phyloP scores from a whole-genome alignment of 2,888 invertebrate genomes.

The Keiferia lycopersicella region DNA sequence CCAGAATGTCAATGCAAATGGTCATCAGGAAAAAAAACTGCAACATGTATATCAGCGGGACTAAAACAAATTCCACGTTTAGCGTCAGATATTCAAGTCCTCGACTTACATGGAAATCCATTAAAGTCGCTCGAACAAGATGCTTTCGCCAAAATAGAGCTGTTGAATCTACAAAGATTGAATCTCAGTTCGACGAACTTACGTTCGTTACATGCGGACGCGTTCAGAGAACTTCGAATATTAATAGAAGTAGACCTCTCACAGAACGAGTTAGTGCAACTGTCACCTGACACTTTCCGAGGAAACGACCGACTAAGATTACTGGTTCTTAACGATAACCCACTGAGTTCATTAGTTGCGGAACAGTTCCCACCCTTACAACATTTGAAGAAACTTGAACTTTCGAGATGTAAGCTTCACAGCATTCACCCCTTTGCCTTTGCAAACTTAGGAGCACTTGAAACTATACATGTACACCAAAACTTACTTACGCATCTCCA shows the following conservation, averaged over 20 bases:
- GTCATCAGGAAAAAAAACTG: slow-evolving; percentile 95
- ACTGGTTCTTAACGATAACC: slow-evolving; percentile 90
- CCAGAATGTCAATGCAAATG: slow-evolving; percentile 93
- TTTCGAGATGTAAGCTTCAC: slow-evolving; percentile 88
- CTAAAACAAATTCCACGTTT: slow-evolving; percentile 85
- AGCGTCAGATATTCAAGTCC: slow-evolving; percentile 81
- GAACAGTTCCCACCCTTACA: slow-evolving; percentile 91
- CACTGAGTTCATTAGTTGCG: slow-evolving; percentile 85
- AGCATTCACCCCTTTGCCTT: slow-evolving; percentile 89
- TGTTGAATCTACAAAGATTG: slow-evolving; percentile 92
- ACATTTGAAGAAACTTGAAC: slow-evolving; percentile 89
- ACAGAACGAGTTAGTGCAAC: slow-evolving; percentile 86
- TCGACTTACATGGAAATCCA: slow-evolving; percentile 90
- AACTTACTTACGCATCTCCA: slow-evolving; percentile 87
- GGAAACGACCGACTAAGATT: slow-evolving; percentile 91
- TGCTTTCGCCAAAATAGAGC: slow-evolving; percentile 88
- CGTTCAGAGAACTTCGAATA: slow-evolving; percentile 91
- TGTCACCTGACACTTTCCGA: slow-evolving; percentile 90
- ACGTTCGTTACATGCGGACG: slow-evolving; percentile 87
- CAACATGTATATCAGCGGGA: slow-evolving; percentile 89
- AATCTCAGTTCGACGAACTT: slow-evolving; percentile 89
- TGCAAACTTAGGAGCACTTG: slow-evolving; percentile 86
- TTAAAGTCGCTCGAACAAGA: slow-evolving; percentile 87
- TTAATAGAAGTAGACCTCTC: slow-evolving; percentile 93
- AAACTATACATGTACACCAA: slow-evolving; percentile 91